These are phyloP conservation scores for Aegotheles bennettii DNA, from an alignment of 2,113 vertebrate species.

Conservation along the genomic window DNA sequence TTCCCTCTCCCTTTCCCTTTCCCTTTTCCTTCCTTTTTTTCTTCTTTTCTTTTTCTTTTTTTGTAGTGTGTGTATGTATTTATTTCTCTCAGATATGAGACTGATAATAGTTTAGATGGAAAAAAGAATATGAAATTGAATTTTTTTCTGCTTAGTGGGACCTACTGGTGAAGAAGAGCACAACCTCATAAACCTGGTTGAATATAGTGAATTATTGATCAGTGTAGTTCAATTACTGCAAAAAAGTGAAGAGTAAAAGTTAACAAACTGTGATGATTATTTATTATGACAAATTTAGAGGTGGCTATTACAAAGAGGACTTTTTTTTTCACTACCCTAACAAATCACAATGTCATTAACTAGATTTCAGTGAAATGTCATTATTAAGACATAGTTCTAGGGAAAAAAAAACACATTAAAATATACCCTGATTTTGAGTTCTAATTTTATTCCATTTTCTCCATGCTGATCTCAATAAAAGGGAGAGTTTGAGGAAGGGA, in stretches of 20 bases:
- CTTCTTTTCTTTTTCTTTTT: too few relatives aligned
- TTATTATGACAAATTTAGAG: neutral
- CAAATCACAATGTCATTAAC: neutral
- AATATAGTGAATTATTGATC: neutral
- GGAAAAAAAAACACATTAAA: neutral
- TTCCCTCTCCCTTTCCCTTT: too few relatives aligned
- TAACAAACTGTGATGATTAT: neutral
- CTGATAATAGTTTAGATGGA: neutral
- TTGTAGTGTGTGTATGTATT: too few relatives aligned
- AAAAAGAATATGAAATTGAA: neutral
- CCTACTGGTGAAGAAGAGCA: neutral
- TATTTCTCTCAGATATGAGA: neutral
- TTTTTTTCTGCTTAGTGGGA: neutral
- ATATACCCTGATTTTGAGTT: neutral
- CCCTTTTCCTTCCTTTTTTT: too few relatives aligned
- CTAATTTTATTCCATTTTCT: neutral
- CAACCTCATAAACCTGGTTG: neutral
- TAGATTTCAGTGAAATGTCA: neutral
- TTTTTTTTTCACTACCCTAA: neutral
- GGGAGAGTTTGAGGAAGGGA: neutral
- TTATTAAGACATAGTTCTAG: neutral
- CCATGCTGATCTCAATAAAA: neutral
- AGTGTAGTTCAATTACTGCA: neutral
- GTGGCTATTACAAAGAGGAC: neutral
- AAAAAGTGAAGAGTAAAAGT: constrained; percentile 19